These are phyloP conservation scores for Sandelia bainsii DNA, from an alignment of 2,797 vertebrate genomes.

Conservation along the genomic window DNA sequence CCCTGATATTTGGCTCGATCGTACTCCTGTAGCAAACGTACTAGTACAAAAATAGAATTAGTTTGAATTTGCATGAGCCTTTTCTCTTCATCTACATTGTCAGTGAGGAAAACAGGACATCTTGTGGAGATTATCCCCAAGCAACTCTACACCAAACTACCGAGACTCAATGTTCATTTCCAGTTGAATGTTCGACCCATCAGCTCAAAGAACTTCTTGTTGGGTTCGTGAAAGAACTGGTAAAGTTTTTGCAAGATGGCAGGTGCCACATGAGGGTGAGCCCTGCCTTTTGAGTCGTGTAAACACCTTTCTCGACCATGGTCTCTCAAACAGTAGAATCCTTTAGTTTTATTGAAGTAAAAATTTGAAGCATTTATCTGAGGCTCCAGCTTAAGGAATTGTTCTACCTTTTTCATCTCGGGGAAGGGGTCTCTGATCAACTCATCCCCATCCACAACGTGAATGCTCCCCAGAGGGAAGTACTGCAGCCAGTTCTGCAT, in stretches of 20 bases:
- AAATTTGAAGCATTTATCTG: constrained; percentile 95
- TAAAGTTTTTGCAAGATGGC: constrained; percentile 90
- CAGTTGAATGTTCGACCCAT: constrained; percentile 95
- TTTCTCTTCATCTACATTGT: constrained; percentile 48
- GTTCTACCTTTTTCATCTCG: constrained; percentile 94
- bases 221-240: constrained; percentile 93
- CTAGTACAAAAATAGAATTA: constrained; percentile 94
- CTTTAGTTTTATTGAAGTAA: constrained; percentile 98
- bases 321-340: constrained; percentile 96
- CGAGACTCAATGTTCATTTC: constrained; percentile 80
- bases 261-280: constrained; percentile 90
- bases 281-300: constrained; percentile 94
- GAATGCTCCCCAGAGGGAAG: constrained; percentile 90
- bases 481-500: constrained; percentile 94
- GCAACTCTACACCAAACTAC: constrained; percentile 5
- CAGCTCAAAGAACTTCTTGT: constrained; percentile 94
- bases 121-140: constrained; percentile 43
- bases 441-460: constrained; percentile 94
- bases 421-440: constrained; percentile 93
- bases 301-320: constrained; percentile 92
- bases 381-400: constrained; percentile 90
- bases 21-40: constrained; percentile 51
- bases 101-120: constrained; percentile 53
- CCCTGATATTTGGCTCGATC: constrained; percentile 59
- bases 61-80: constrained; percentile 84